Conservation (phyloP, 2,888 invertebrate genomes). For the Liopterus haemorrhoidalis region DNA sequence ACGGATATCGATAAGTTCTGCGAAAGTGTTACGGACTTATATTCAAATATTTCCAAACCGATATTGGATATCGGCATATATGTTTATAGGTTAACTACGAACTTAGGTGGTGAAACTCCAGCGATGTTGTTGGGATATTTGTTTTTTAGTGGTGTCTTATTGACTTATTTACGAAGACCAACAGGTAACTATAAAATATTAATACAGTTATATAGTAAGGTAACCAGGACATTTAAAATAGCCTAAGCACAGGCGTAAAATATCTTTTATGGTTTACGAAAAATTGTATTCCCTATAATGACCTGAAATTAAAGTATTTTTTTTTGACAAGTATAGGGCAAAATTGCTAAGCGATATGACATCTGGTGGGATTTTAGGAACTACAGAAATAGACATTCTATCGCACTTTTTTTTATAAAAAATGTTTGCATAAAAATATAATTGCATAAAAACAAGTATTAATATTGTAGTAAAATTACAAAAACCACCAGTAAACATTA, state of each 20-base stretch:
- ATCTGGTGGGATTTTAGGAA: no score
- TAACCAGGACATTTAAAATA: not conserved
- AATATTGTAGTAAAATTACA: no score
- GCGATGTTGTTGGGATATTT: conserved; percentile 82
- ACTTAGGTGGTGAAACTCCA: conserved; percentile 87
- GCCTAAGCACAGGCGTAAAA: not conserved
- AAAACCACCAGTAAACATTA: no score
- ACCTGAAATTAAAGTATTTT: no score
- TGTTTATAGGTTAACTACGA: conserved; percentile 79
- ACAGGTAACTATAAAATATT: conserved; percentile 61
- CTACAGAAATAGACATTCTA: no score
- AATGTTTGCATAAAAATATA: no score
- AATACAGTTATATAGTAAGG: not conserved
- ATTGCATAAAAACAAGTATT: no score
- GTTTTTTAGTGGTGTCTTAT: conserved; percentile 74
- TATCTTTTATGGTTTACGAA: no score
- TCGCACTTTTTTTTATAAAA: no score
- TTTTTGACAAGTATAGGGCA: no score
- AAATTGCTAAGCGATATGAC: no score
- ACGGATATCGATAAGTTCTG: conserved; percentile 98
- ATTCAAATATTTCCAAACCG: conserved; percentile 95
- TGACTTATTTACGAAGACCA: conserved; percentile 83
- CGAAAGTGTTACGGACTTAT: conserved; percentile 89
- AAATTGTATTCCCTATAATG: no score
- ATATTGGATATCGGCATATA: conserved; percentile 91